A percentile compares a stretch with the other conserved stretches of the same genome.
Evolutionary conservation across 2,888 invertebrate species (phyloP).

Genomic region (Romanomermis culicivorax): DNA sequence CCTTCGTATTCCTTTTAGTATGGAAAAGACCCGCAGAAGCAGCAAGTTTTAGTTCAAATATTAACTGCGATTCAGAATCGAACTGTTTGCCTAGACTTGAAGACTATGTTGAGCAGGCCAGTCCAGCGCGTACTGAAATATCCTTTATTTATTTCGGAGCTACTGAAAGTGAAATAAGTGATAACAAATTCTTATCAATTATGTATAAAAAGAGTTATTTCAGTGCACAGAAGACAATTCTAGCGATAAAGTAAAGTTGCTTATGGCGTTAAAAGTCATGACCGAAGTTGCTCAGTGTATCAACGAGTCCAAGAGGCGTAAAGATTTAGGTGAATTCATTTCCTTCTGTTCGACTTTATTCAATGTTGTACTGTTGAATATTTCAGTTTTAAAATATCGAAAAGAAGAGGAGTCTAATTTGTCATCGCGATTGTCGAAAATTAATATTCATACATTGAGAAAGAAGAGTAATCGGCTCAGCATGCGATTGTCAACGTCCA

Average conservation of each 20-base stretch:
- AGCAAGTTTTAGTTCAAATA: constrained; percentile 21
- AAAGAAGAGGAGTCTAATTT: constrained; percentile 35
- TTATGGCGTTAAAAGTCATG: constrained; percentile 37
- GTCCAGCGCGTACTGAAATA: constrained; percentile 43
- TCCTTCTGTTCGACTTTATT: no score
- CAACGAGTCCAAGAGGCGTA: constrained; percentile 41
- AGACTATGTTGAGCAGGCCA: constrained; percentile 41
- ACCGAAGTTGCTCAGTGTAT: constrained; percentile 39
- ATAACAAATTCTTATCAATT: no score
- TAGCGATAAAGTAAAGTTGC: constrained; percentile 35
- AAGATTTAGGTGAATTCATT: constrained; percentile 34
- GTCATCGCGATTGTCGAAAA: constrained; percentile 36
- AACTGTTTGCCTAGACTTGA: constrained; percentile 37
- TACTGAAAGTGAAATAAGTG: constrained; percentile 39
- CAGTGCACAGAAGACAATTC: constrained; percentile 38
- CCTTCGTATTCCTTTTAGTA: constrained; percentile 3
- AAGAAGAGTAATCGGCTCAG: constrained; percentile 39
- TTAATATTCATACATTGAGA: constrained; percentile 40
- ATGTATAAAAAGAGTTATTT: no score
- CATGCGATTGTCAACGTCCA: constrained; percentile 35
- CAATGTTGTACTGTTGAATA: no score
- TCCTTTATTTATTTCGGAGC: constrained; percentile 39
- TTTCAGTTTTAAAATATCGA: constrained; percentile 38
- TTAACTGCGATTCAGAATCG: constrained; percentile 26
- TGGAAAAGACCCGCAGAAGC: neutral